A percentile compares a stretch with the other conserved stretches of the same genome.
phyloP scores from a whole-genome alignment of 2,113 vertebrate genomes.

The Upupa epops region DNA sequence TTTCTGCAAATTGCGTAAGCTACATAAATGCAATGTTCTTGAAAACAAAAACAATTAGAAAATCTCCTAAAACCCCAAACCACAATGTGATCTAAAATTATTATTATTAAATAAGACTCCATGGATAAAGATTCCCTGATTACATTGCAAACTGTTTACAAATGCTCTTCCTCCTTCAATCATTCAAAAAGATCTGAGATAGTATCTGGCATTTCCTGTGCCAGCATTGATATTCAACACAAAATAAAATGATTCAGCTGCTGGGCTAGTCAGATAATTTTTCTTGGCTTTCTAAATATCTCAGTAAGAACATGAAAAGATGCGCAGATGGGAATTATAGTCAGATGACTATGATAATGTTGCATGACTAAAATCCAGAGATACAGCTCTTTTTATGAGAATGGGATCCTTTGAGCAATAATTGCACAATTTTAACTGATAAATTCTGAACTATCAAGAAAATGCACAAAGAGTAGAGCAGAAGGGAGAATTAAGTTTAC shows the following conservation, averaged over 20 bases:
- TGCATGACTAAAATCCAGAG: conserved; percentile 31
- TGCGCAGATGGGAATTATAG: conserved; percentile 51
- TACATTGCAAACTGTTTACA: conserved; percentile 1
- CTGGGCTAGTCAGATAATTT: conserved; percentile 44
- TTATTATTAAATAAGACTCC: background rate
- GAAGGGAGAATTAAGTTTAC: background rate
- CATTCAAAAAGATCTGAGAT: conserved; percentile 33
- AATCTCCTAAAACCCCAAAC: background rate
- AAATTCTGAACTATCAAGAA: background rate
- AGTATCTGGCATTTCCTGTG: conserved; percentile 41
- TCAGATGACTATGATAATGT: conserved; percentile 58
- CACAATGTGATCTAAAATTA: background rate
- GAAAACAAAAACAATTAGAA: background rate
- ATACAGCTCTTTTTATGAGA: conserved; percentile 15
- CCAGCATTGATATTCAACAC: conserved; percentile 31
- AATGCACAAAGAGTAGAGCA: background rate
- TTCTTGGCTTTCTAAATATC: conserved; percentile 55
- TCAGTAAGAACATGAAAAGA: conserved; percentile 59
- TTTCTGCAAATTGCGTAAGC: background rate
- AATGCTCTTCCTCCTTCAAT: conserved; percentile 17
- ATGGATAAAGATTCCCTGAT: background rate
- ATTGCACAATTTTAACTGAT: background rate
- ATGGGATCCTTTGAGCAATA: background rate
- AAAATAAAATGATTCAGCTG: conserved; percentile 59
- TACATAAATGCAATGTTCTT: background rate